phyloP scores from a whole-genome alignment of 2,797 vertebrate species.

The Galagoides demidoff region DNA sequence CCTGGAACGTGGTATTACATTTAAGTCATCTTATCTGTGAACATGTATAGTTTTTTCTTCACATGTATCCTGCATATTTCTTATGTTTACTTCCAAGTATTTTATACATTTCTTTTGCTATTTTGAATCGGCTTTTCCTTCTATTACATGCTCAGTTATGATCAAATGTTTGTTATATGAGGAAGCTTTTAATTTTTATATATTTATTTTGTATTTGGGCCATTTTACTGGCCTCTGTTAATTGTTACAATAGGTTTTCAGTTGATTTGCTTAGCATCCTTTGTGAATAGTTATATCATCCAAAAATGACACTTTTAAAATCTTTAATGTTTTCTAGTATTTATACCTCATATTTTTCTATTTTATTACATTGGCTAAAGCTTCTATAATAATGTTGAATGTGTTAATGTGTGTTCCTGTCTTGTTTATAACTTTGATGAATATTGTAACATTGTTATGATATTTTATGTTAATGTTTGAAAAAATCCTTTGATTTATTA shows the following conservation, averaged over 20 bases:
- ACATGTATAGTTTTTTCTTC: constrained; percentile 26
- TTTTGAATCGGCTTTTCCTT: constrained; percentile 64
- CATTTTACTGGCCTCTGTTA: constrained; percentile 36
- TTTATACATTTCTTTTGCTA: not conserved
- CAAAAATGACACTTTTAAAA: constrained; percentile 62
- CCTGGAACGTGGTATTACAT: not conserved
- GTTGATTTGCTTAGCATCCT: constrained; percentile 67
- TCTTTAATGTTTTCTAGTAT: constrained; percentile 36
- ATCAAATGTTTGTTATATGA: not conserved
- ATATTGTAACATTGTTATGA: constrained; percentile 4
- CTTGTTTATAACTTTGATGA: constrained; percentile 44
- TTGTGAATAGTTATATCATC: constrained; percentile 78
- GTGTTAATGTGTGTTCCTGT: not conserved
- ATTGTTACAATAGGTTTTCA: constrained; percentile 43
- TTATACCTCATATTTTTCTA: constrained; percentile 34
- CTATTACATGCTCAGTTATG: constrained; percentile 36
- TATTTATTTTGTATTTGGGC: constrained; percentile 46
- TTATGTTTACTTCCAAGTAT: constrained; percentile 9
- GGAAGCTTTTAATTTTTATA: constrained; percentile 32
- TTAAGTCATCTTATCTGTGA: not conserved
- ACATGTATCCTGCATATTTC: not conserved
- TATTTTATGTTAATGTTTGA: constrained; percentile 43
- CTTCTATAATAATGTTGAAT: constrained; percentile 28
- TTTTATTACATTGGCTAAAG: constrained; percentile 27
- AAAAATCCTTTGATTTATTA: constrained; percentile 20